Percentiles rank a stretch among this genome's conserved stretches.
Conservation (phyloP, 2,113 vertebrate genomes). For the Hippopotamus amphibius region DNA sequence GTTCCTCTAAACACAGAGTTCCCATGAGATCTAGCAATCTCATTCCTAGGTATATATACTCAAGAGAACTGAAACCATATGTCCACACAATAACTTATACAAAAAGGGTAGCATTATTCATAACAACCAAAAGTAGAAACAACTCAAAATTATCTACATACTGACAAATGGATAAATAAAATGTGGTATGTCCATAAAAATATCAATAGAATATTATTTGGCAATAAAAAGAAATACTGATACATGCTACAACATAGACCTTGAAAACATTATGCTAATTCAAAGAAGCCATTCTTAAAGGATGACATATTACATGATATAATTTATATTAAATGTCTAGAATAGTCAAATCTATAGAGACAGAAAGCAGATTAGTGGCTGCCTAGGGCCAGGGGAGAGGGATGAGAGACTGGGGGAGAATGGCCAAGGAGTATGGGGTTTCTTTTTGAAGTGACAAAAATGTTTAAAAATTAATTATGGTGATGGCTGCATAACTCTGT, state of each 20-base stretch:
- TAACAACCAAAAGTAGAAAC: neutral
- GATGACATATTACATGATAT: neutral
- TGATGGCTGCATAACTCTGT: neutral
- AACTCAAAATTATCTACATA: neutral
- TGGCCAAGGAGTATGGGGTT: neutral
- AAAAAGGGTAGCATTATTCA: neutral
- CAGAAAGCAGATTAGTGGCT: neutral
- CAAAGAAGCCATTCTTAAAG: neutral
- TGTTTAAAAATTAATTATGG: neutral
- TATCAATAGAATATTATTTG: neutral
- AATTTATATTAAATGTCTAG: neutral
- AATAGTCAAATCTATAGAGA: neutral
- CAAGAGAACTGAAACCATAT: neutral
- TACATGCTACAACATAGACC: neutral
- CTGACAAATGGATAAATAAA: neutral
- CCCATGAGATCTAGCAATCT: neutral
- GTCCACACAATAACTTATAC: neutral
- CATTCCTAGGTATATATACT: neutral
- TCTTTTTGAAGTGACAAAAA: neutral
- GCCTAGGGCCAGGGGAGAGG: neutral
- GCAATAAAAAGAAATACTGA: neutral
- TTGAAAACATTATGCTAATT: neutral
- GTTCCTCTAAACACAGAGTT: neutral
- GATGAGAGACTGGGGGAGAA: neutral
- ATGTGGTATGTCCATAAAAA: neutral